Base-by-base conservation (phyloP, 2,113 vertebrate species). In the Gadus chalcogrammus region DNA sequence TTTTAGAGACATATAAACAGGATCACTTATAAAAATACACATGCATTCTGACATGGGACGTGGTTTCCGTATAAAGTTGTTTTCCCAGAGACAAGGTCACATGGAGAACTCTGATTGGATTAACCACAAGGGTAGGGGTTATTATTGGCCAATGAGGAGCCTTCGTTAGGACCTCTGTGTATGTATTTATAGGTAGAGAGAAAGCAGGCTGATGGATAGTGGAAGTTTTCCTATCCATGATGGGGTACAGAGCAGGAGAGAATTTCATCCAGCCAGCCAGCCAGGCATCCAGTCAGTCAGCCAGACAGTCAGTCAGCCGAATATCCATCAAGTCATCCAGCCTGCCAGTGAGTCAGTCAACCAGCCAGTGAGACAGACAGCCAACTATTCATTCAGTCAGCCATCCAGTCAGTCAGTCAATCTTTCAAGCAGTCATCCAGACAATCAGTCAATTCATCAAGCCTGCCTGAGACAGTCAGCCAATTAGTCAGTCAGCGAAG, bases 141-240 rank as follows among this genome's bases (percentile, higher is more conserved):
- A 12, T 17, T 64, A 9, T 52, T 16, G 52, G 67, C 79, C 81
- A 82, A 82, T 74, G 28, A 63, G 12, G 71, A 64, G 13, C 17
- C 65, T 20, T 15, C 1, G 5, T 20, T 18, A 65, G 6, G 9
- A 15, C 64, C 62, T 70, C 55, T 24, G 31, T 70, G 61, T 70
- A 27, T 65, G 61, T 74, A 65, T 77, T 77, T 68, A 62, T 69
- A 68, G 31, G 28, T 13, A 22, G 65, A 28, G 67, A 16, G 1
- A 69, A 52, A 18, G 20, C 64, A 35, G 64, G 58, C 81, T 87
- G 80, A 88, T 81, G 72, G 67, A 84, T 80, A 31, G 53, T 61
- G 76, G 61, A 55, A 17, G 15, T 22, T 28, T 73, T 80, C 68
- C 69, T 22, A 9, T 70, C 67, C 62, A 58, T 64, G 59, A 64